These are phyloP conservation scores for Emys orbicularis DNA, from an alignment of 2,797 vertebrate species.

Conservation along the genomic window DNA sequence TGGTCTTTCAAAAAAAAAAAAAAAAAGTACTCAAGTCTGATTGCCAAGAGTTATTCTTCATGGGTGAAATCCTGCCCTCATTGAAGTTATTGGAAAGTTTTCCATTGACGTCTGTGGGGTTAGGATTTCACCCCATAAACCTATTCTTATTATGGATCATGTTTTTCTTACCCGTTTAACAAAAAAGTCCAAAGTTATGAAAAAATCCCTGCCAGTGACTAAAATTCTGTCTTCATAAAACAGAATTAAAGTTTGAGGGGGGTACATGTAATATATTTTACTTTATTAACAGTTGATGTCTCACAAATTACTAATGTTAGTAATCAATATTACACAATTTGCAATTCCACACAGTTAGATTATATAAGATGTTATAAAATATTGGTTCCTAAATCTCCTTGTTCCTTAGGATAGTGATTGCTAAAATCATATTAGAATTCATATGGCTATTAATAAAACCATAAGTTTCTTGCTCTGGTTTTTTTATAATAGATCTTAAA, in stretches of 20 bases:
- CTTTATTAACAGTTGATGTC: conserved; percentile 22
- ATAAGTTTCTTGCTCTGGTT: conserved; percentile 36
- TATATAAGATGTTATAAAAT: conserved; percentile 31
- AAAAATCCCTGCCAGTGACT: neutral
- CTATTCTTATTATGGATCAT: neutral
- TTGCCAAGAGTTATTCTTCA: neutral
- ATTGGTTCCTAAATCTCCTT: conserved; percentile 31
- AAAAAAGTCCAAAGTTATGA: neutral
- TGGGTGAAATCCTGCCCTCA: neutral
- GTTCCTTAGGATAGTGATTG: neutral
- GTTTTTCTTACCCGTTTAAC: neutral
- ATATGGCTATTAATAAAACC: conserved; percentile 44
- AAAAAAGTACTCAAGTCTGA: neutral
- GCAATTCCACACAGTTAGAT: conserved; percentile 52
- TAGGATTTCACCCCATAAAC: neutral
- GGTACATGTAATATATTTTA: neutral
- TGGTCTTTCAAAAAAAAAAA: neutral
- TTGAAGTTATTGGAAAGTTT: neutral
- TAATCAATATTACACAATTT: conserved; percentile 50
- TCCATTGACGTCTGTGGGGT: neutral
- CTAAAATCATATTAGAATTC: conserved; percentile 53
- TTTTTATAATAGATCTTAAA: neutral
- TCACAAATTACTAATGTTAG: conserved; percentile 10
- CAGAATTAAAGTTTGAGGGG: neutral
- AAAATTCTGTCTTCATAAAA: neutral